These are phyloP conservation scores for Neuroterus valhalla DNA, from an alignment of 1,140 invertebrate species.

Conservation along the genomic window DNA sequence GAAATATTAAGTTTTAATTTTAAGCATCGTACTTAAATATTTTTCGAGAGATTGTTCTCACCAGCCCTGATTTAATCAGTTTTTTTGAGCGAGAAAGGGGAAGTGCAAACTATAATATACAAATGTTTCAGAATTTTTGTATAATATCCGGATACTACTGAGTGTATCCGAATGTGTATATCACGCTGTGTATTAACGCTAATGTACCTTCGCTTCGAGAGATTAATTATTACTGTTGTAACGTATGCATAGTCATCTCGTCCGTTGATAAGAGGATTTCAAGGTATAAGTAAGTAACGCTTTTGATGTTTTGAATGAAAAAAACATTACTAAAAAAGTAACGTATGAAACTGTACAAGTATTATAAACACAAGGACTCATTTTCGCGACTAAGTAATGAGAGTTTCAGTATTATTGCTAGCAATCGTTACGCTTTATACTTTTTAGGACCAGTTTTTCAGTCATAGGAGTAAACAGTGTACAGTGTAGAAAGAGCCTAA, in stretches of 20 bases:
- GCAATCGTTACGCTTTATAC: background rate
- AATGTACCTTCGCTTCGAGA: constrained; percentile 57
- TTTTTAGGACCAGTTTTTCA: constrained; percentile 9
- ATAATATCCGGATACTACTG: constrained; percentile 11
- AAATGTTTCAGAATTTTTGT: background rate
- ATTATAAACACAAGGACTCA: constrained; percentile 17
- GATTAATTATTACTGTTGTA: constrained; percentile 54
- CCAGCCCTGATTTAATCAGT: constrained; percentile 7
- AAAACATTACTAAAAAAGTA: constrained; percentile 11
- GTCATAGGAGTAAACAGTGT: constrained; percentile 3
- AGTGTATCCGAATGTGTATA: constrained; percentile 44
- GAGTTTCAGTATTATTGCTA: constrained; percentile 24
- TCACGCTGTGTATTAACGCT: constrained; percentile 46
- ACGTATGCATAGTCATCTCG: constrained; percentile 39
- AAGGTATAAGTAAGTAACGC: constrained; percentile 47
- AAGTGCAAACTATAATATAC: constrained; percentile 24
- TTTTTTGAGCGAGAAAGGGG: background rate
- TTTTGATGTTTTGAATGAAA: constrained; percentile 53
- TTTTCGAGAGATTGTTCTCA: constrained; percentile 4
- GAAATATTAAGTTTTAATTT: constrained; percentile 40
- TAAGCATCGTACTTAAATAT: constrained; percentile 10
- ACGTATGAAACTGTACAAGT: background rate
- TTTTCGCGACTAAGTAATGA: background rate
- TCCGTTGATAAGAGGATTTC: constrained; percentile 43
- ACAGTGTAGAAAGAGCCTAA: constrained; percentile 10